Base-by-base conservation (phyloP, 2,888 invertebrate genomes). In the Lochmaea capreae region DNA sequence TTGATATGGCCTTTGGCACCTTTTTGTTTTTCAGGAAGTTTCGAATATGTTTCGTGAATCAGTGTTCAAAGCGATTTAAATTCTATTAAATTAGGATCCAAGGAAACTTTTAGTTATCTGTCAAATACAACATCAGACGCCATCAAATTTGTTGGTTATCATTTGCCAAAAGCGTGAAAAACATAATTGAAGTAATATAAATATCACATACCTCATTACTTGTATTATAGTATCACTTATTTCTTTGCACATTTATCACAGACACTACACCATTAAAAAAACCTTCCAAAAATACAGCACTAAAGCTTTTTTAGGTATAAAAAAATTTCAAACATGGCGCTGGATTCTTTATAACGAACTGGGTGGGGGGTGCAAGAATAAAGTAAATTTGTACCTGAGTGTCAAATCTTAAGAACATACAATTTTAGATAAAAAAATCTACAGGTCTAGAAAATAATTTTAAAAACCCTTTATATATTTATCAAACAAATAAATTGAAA, bases 1-100 rank as follows among this genome's bases (percentile, higher is more conserved):
- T 74, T 62, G 26, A 33, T 33, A 10, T 63, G 73, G 61, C 77
- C 76, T 78, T 76, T 78, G 78, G 76, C 76, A 71, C 14, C 49
- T 54, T 58, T 72, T 65, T 68, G 54, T 68, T 71, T 68, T 65
- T 63, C 65, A 67, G 66, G 66, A 65, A 57, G 61, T 61, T 33
- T 54, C 33, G 43, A 59, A 58, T 26, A 59, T 33, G 59, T 54
- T 54, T 54, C 16, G 52, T n/a, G 52, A 52, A 52, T 52, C 52
- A 52, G 10, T 54, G 54, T 54, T 16, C 18, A 54, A 54, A 54
- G 54, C 54, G 16, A 16, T 54, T 54, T 54, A 18, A 54, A 54
- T 54, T 54, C 16, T 16, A 54, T 54, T 54, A 10, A 16, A 54
- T 54, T 10, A 54, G 9, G 54, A 54, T 54, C 16, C 18, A 54